These are phyloP conservation scores for Gisinianus flammeolus DNA, from an alignment of 2,888 invertebrate genomes.

Conservation along the genomic window DNA sequence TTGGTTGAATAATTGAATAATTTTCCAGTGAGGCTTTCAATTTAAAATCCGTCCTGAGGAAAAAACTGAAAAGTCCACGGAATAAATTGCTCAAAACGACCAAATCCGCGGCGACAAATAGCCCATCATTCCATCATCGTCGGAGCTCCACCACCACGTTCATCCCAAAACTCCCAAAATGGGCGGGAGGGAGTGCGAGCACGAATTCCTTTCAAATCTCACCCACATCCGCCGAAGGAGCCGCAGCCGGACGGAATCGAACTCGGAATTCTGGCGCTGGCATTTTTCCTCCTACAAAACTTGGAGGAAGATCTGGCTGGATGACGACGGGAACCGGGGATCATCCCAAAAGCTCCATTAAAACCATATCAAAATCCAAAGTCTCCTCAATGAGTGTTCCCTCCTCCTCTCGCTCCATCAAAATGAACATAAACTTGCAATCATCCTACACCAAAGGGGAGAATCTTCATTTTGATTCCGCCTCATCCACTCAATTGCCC, in stretches of 20 bases:
- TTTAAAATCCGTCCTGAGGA: conserved; percentile 51
- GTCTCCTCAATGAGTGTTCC: background rate
- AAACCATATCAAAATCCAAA: background rate
- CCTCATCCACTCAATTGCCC: conserved; percentile 17
- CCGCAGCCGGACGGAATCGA: too few relatives aligned
- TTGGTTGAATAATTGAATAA: background rate
- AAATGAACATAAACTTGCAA: background rate
- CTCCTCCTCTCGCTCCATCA: background rate
- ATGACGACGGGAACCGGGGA: background rate
- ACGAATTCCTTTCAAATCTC: too few relatives aligned
- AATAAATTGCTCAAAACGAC: background rate
- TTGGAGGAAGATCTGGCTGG: conserved; percentile 2
- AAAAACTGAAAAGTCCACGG: conserved; percentile 53
- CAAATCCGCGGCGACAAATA: background rate
- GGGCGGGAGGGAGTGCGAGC: too few relatives aligned
- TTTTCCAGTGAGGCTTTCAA: conserved; percentile 40
- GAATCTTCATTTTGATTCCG: background rate
- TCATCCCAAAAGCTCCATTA: background rate
- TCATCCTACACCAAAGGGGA: background rate
- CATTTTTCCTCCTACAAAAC: background rate
- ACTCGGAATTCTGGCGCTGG: too few relatives aligned
- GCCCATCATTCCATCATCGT: background rate
- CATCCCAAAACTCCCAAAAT: too few relatives aligned
- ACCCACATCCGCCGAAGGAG: too few relatives aligned
- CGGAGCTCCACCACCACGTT: too few relatives aligned